Evolutionary conservation across 1,140 invertebrate species (phyloP), one percentile per base, ranked within the genome.

Genomic region (Lepeophtheirus salmonis): DNA sequence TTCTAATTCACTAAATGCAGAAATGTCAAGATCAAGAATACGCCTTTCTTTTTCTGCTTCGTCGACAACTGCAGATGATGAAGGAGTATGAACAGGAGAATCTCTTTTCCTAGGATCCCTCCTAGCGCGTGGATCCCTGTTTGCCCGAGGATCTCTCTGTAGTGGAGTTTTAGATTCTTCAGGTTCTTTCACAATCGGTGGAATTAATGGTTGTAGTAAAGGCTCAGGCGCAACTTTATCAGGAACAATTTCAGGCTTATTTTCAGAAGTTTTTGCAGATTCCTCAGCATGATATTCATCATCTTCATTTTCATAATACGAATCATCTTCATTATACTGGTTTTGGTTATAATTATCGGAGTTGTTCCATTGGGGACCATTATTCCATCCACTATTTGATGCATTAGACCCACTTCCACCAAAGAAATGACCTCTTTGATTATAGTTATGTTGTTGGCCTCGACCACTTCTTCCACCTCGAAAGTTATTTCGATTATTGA

Each of bases 1-100:
- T 4, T 57, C 55, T n/a, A 57, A 21, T 17, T 57, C 55, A 48
- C 55, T 23, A n/a, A 57, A 41, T n/a, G 23, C 52, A 25, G 55
- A 26, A 1, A 57, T 26, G 55, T 57, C 55, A 17, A 26, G n/a
- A 4, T 30, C 55, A 1, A 52, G 50, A 16, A 52, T 52, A 10
- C 21, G 22, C 13, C 16, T 57, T 21, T 30, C 3, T 14, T 57
- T 57, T 41, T 57, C 55, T 16, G 22, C 16, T 41, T 57, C 55
- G 26, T 26, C 16, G 13, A 17, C 2, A 13, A 20, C n/a, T 18
- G 30, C 6, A n/a, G n/a, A 6, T 6, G 6, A 6, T 41, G 30
- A 41, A 41, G 30, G 30, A 41, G 4, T 22, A 6, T 52, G n/a
- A 16, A 22, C 6, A 16, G n/a, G n/a, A 52, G n/a, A 18, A 10